phyloP scores from a whole-genome alignment of 2,113 vertebrate genomes.

The mouse (Mus musculus) region DNA sequence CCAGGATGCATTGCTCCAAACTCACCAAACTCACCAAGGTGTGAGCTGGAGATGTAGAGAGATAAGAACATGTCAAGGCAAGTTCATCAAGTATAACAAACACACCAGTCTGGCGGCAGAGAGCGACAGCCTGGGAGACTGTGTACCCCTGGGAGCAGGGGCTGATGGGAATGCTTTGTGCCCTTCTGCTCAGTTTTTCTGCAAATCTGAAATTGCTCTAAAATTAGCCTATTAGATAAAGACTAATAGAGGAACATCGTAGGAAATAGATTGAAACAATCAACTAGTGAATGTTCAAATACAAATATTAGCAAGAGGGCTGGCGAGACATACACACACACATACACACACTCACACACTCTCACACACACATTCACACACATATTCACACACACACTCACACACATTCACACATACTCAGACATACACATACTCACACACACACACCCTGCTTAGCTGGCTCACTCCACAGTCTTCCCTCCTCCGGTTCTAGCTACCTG shows the following conservation, averaged over 20 bases:
- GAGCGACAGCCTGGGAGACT: neutral
- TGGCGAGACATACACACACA: too few relatives aligned
- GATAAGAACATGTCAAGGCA: fast-evolving
- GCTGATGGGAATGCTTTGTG: neutral
- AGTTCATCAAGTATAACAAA: neutral
- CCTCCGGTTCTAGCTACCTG: neutral
- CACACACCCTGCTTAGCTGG: neutral
- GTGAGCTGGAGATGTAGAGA: neutral
- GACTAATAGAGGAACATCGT: neutral
- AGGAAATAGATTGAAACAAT: neutral
- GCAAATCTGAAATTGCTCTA: neutral
- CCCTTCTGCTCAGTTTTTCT: neutral
- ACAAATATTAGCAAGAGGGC: neutral
- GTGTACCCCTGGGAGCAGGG: too few relatives aligned
- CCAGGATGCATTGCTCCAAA: neutral
- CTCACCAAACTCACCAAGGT: neutral
- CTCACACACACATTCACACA: neutral
- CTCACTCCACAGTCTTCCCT: neutral
- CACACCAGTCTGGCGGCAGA: neutral
- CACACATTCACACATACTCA: neutral
- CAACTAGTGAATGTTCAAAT: neutral
- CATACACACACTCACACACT: neutral
- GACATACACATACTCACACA: neutral
- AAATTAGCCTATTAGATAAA: neutral
- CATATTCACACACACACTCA: too few relatives aligned